Percentiles rank a stretch among this genome's conserved stretches.
These are phyloP conservation scores for Psococerastis gibbosa DNA, from an alignment of 2,888 invertebrate species.

Conservation along the genomic window DNA sequence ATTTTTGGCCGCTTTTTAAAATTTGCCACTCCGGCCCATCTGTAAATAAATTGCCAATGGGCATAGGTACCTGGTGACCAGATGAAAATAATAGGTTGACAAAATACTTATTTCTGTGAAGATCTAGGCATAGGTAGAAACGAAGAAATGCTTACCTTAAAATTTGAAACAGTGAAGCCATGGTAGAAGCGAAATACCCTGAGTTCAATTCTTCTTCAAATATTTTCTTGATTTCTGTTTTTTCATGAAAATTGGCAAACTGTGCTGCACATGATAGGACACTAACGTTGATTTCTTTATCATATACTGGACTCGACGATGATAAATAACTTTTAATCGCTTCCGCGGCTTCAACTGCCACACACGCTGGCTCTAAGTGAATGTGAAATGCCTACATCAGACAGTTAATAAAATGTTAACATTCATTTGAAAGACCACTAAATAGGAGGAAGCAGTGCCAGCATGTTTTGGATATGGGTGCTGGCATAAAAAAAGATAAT, in stretches of 20 bases:
- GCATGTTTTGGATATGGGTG: no score
- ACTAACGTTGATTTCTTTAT: background rate
- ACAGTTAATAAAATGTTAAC: no score
- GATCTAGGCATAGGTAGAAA: no score
- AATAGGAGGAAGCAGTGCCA: no score
- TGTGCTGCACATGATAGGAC: background rate
- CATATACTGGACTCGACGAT: background rate
- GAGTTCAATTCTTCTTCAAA: slow-evolving; percentile 14
- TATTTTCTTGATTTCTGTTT: background rate
- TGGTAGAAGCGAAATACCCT: slow-evolving; percentile 17
- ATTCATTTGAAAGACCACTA: no score
- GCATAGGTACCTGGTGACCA: no score
- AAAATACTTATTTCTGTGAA: no score
- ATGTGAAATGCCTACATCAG: slow-evolving; percentile 29
- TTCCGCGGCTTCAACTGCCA: slow-evolving; percentile 25
- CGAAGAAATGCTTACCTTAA: slow-evolving; percentile 28
- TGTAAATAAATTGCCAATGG: no score
- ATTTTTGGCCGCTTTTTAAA: no score
- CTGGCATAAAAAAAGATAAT: no score
- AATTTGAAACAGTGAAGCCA: slow-evolving; percentile 27
- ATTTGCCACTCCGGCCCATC: no score
- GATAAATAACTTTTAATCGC: slow-evolving; percentile 17
- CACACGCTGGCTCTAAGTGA: slow-evolving; percentile 31
- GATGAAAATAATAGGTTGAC: no score
- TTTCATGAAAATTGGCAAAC: background rate